These are phyloP conservation scores for Balaeniceps rex DNA, from an alignment of 2,113 vertebrate genomes.

Conservation along the genomic window DNA sequence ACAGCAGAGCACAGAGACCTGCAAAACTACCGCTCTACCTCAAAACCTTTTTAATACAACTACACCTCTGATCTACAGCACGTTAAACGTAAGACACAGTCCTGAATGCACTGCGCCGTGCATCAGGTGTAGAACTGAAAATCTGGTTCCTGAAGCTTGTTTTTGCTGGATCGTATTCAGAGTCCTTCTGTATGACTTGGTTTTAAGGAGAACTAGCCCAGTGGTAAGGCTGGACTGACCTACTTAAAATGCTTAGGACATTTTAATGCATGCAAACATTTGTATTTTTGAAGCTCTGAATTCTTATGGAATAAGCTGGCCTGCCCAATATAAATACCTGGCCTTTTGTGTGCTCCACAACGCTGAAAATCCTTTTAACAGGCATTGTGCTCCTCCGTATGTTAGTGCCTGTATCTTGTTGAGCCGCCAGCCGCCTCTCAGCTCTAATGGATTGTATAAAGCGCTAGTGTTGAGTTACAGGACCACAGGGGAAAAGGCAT, in stretches of 20 bases:
- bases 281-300: neutral
- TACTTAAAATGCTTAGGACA: neutral
- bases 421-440: slow-evolving; percentile 13
- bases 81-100: neutral
- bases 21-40: neutral
- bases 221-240: neutral
- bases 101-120: neutral
- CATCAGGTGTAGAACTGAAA: neutral
- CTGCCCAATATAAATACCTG: neutral
- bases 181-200: neutral
- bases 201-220: neutral
- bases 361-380: neutral
- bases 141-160: neutral
- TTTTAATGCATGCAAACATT: neutral
- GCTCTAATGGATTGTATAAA: slow-evolving; percentile 30
- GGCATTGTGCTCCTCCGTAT: neutral
- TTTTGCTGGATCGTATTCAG: neutral
- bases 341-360: neutral
- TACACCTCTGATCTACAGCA: neutral
- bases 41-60: neutral
- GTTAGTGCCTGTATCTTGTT: neutral
- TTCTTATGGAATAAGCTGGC: neutral
- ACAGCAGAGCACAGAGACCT: neutral
- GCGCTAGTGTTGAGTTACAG: slow-evolving; percentile 41
- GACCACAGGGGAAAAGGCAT: slow-evolving; percentile 52